Percentiles rank a stretch among this genome's conserved stretches.
Conservation (phyloP, 2,888 invertebrate species). For the Hydraecia micacea region DNA sequence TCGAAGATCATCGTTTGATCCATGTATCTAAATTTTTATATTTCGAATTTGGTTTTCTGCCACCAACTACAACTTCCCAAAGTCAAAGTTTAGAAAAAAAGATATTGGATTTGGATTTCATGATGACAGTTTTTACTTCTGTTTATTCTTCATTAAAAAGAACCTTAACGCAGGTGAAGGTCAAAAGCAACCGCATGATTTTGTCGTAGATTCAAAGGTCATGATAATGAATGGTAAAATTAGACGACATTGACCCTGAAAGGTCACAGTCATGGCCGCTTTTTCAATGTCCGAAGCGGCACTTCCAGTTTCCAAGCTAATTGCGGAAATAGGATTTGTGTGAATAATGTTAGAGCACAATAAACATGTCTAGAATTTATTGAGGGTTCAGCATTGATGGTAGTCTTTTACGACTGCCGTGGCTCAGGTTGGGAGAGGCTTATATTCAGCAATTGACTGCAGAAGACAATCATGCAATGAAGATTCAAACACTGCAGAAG, state of each 20-base stretch:
- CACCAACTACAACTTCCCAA: not conserved
- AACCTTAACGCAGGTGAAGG: constrained; percentile 38
- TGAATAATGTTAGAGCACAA: constrained; percentile 12
- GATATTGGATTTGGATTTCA: not conserved
- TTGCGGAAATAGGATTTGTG: constrained; percentile 36
- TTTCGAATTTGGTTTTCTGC: not conserved
- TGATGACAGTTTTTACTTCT: not conserved
- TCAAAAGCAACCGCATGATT: constrained; percentile 45
- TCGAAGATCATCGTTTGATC: not conserved
- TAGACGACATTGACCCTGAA: constrained; percentile 52
- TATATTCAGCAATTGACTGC: not conserved
- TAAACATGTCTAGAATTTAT: constrained; percentile 1
- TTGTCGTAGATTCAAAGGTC: constrained; percentile 54
- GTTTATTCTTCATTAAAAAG: constrained; percentile 24
- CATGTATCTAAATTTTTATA: no score
- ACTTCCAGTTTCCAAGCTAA: constrained; percentile 46
- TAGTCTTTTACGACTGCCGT: not conserved
- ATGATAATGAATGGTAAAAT: constrained; percentile 45
- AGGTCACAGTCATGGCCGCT: constrained; percentile 54
- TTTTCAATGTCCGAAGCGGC: constrained; percentile 41
- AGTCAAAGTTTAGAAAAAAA: not conserved
- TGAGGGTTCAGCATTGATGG: not conserved
- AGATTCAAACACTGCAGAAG: not conserved
- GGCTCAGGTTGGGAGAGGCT: not conserved
- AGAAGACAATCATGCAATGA: not conserved